Conservation (phyloP, 1,140 invertebrate species). For the Oncopeltus fasciatus region DNA sequence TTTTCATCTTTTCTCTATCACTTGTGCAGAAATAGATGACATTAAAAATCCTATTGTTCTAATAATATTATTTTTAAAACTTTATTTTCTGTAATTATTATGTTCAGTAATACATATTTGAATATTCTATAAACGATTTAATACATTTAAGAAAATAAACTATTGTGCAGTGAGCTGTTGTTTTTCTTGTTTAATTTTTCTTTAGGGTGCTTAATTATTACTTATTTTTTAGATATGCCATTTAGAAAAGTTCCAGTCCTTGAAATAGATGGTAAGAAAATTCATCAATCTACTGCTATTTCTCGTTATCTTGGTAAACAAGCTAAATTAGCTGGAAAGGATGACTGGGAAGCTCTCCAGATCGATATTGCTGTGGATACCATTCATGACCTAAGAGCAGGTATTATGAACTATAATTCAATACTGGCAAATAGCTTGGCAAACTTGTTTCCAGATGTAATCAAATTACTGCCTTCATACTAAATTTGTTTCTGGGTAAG, state of each 20-base stretch:
- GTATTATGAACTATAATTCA: slow-evolving; percentile 18
- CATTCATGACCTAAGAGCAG: slow-evolving; percentile 28
- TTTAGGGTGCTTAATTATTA: no score
- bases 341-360: slow-evolving; percentile 41
- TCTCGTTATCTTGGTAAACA: slow-evolving; percentile 38
- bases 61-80: no score
- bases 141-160: no score
- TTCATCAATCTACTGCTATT: slow-evolving; percentile 38
- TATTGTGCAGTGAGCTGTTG: no score
- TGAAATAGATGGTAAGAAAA: slow-evolving; percentile 37
- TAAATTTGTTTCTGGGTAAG: not conserved
- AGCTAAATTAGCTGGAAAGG: slow-evolving; percentile 34
- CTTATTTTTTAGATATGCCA: slow-evolving; percentile 31
- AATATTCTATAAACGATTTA: no score
- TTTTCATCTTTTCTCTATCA: no score
- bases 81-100: no score
- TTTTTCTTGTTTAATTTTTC: no score
- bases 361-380: slow-evolving; percentile 30
- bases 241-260: slow-evolving; percentile 40
- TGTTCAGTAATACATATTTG: no score
- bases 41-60: no score
- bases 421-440: not conserved
- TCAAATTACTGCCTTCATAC: not conserved
- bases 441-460: not conserved
- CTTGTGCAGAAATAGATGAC: no score